A percentile compares a stretch with the other conserved stretches of the same genome.
Conservation (phyloP, 2,888 invertebrate genomes). For the Pomacea canaliculata region DNA sequence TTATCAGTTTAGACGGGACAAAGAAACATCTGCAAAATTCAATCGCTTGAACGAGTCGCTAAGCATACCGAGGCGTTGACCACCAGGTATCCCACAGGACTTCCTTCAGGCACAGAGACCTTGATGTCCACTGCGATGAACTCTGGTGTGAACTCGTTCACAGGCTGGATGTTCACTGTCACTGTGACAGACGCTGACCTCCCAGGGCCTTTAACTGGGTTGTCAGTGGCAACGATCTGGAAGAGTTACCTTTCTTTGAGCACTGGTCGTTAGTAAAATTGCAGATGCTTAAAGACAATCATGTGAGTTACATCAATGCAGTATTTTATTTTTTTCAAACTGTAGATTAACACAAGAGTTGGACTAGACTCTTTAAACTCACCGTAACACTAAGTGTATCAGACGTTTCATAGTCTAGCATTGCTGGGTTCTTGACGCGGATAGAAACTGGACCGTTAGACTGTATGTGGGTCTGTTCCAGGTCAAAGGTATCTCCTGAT, state of each 20-base stretch:
- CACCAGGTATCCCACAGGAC: neutral
- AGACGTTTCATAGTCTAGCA: conserved; percentile 12
- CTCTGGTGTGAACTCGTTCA: conserved; percentile 77
- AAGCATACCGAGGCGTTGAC: neutral
- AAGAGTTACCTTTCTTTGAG: neutral
- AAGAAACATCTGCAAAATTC: too few species aligned
- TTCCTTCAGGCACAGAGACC: conserved; percentile 32
- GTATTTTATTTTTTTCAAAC: too few species aligned
- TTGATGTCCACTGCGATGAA: conserved; percentile 71
- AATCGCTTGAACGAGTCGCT: too few species aligned
- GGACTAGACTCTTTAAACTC: too few species aligned
- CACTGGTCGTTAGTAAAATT: too few species aligned
- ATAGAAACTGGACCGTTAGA: neutral
- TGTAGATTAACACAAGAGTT: too few species aligned
- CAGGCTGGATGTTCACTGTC: conserved; percentile 65
- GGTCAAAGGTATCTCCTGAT: neutral
- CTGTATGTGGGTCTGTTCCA: neutral
- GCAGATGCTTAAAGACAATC: too few species aligned
- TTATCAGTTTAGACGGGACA: too few species aligned
- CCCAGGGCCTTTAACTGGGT: conserved; percentile 42
- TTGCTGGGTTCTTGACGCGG: conserved; percentile 6
- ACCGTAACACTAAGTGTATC: too few species aligned
- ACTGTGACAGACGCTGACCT: conserved; percentile 54
- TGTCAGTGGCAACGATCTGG: conserved; percentile 23
- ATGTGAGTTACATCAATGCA: too few species aligned